Evolutionary conservation across 1,140 invertebrate species (phyloP), one percentile per base, ranked within the genome.

Genomic region (Drosophila baimaii): DNA sequence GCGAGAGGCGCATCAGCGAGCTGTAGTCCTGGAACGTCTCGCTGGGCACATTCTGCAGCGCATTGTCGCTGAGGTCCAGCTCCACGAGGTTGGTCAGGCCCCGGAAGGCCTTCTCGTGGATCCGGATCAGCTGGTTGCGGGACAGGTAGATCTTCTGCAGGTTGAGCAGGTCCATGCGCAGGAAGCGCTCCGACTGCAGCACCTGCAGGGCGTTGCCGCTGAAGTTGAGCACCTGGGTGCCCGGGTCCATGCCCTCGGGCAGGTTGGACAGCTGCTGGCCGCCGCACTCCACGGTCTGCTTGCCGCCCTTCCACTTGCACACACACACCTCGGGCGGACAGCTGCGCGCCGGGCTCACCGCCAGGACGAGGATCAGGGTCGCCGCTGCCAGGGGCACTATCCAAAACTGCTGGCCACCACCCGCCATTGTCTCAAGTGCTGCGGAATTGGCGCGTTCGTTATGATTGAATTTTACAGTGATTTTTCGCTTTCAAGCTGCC

Each of bases 251-350:
- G 27, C 96, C 95, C 70, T 95, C 94, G 1, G 98, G 97, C 43
- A 97, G 94, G 6, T 94, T 93, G 39, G 95, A 94, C n/a, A 97
- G 92, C 33, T 94, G 94, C 90, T 95, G 95, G 46, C 95, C 95
- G 12, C 95, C 94, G 92, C 97, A 98, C 90, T 98, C 97, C 4
- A 97, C 97, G 65, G 96, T 96, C 84, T 97, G 95, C 91, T 98
- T 98, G 2, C 97, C 97, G 83, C 95, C 95, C 91, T 97, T 98
- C 97, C 97, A 98, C 84, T 97, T 98, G 93, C 97, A 98, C 12
- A 94, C 93, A 92, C 97, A 98, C 31, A 93, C 92, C 41, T 94
- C 94, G 2, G 92, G 86, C 1, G 97, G 97, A 90, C 97, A 98
- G 17, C 94, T 23, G 8, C 13, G 31, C 51, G n/a, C 51, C 19